Base-by-base conservation (phyloP, 2,797 vertebrate genomes). In the Heteromormyrus szaboi region DNA sequence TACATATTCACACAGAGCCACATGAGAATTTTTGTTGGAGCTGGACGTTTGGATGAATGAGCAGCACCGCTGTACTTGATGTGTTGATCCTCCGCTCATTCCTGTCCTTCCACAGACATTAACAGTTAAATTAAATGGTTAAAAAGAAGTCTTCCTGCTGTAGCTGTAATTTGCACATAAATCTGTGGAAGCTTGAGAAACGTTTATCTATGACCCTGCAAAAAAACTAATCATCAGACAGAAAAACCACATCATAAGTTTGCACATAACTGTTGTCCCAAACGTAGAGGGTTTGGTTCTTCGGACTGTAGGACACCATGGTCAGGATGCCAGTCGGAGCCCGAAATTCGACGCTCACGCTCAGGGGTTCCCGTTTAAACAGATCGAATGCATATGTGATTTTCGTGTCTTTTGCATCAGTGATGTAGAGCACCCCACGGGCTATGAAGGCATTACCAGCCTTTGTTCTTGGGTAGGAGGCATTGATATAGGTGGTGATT, bases 371-470 rank as follows among this genome's bases (percentile, higher is more conserved):
- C 54, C 93, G 95, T 92, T 96, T 96, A 88, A 98, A 89, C 89
- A 99, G 94, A 91, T 99, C 98, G 84, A 97, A 99, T 50, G 97
- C 97, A 86, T 97, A 99, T 0, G 96, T 96, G 88, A 99, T 95
- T 88, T 95, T 96, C 53, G 87, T 93, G 90, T 99, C 97, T 90
- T 97, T 98, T 41, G 96, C 97, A 92, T 99, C 98, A 0, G 97
- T 99, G 89, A 99, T 96, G 0, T 99, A 99, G 22, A 99, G 95
- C 90, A 99, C 91, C 0, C 98, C 98, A 0, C 92, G 96, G 0
- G 98, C 96, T 6, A 99, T 93, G 92, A 99, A 99, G 2, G 97
- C 97, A 0, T 98, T 99, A 84, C 98, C 98, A 0, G 97, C 97
- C 93, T 99, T 99, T 91, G 94, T 96, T 79, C 97, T 96, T 0